Base-by-base conservation (phyloP, 2,797 vertebrate genomes). In the Enteromius argenteus region DNA sequence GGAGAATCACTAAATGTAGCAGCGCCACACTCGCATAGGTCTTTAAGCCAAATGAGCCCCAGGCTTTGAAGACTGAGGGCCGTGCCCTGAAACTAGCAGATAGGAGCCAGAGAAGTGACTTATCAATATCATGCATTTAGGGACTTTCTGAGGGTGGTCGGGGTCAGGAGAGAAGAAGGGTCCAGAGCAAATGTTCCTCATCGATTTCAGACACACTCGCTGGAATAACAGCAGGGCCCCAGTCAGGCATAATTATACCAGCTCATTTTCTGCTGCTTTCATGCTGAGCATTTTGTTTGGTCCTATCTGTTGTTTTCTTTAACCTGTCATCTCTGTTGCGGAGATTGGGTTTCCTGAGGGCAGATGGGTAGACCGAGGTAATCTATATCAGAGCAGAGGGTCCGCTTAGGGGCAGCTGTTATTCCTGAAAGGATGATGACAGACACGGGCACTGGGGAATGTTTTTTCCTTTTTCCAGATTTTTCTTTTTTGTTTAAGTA, bases 1-100 rank as follows among this genome's bases (percentile, higher is more conserved):
- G 84, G 88, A 89, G 89, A 87, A 89, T 91, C 89, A 85, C 89
- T 92, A 92, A 92, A 84, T 91, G 91, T 91, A 92, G 87, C 84
- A 68, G 85, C 66, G 80, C 84, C 76, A 53, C 79, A 83, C 90
- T 89, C 76, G 84, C 85, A 27, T n/a, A 32, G 66, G 51, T 77
- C 14, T 49, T 27, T 44, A 67, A 79, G 67, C 51, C 51, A 78
- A 79, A 84, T 79, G 64, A 83, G 46, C 49, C 30, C 46, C 46
- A 32, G 62, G 35, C 9, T 78, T 71, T 71, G 49, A 72, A 79
- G 39, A 60, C 37, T 27, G 39, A 39, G 27, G 81, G 49, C 74
- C 8, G 3, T 69, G 64, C 19, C 5, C 74, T 69, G 30, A 72
- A 81, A 71, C n/a, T 79, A 78, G 51, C 67, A 81, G 13, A 23